Evolutionary conservation across 2,888 invertebrate genomes (phyloP), one percentile per base, ranked within the genome.

Genomic region (Dromius quadrimaculatus): DNA sequence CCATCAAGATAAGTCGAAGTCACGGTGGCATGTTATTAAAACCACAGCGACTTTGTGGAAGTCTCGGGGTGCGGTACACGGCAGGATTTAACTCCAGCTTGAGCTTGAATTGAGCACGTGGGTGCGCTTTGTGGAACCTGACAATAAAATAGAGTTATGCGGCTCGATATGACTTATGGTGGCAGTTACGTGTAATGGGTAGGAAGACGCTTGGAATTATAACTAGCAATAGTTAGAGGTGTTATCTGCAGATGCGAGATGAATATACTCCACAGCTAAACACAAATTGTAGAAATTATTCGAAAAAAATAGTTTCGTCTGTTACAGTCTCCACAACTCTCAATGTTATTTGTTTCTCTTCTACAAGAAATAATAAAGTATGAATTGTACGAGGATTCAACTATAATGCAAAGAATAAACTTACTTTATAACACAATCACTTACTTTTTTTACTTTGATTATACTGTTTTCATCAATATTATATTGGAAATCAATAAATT

Each of bases 61-160:
- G 50, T 13, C 28, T 15, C 28, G 13, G 50, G 15, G n/a, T n/a
- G n/a, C n/a, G n/a, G n/a, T n/a, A n/a, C 22, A 8, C 8, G 28
- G 28, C 28, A 28, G 28, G 28, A 28, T 28, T 5, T 3, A 5
- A 8, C 28, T 28, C 28, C n/a, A n/a, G n/a, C n/a, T n/a, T 28
- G 13, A 8, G 8, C 23, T 28, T 54, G 50, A 54, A 54, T 54
- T 11, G 50, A 28, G 15, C 50, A 54, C 50, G 50, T 54, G 50
- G 28, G 62, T 20, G 43, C 23, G 23, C 62, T 43, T 62, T 62
- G 62, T 62, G 23, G 36, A 15, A 20, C 20, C 65, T 65, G 65
- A 65, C 65, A 65, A 65, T 65, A 65, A 65, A 65, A 65, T 65
- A 65, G 65, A 65, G 47, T 65, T 65, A 65, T 65, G 65, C 50